Conservation (phyloP, 2,888 invertebrate species). For the Rhamnusium bicolor region DNA sequence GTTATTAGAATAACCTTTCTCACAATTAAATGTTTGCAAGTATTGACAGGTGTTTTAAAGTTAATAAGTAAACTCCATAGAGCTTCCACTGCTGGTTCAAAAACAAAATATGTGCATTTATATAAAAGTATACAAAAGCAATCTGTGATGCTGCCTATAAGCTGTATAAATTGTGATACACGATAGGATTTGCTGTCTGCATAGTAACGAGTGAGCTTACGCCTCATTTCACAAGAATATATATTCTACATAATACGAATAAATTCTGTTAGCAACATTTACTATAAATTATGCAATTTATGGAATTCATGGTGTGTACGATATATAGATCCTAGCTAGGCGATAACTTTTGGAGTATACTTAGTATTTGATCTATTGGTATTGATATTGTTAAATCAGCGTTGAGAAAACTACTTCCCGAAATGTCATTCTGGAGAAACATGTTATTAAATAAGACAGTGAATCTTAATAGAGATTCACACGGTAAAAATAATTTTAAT, state of each 20-base stretch:
- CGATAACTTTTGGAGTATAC: background rate
- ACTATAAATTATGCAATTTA: background rate
- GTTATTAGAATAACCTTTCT: background rate
- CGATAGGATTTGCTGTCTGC: background rate
- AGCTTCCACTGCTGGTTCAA: background rate
- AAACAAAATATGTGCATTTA: background rate
- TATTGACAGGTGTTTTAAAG: background rate
- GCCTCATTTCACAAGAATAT: slow-evolving; percentile 1
- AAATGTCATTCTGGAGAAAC: too few species aligned
- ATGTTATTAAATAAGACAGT: too few species aligned
- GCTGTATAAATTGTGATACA: background rate
- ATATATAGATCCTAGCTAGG: background rate
- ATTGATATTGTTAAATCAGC: background rate
- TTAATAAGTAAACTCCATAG: background rate
- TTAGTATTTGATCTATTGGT: background rate
- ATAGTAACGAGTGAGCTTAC: background rate
- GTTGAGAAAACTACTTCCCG: background rate
- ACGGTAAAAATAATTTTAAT: too few species aligned
- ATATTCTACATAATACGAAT: slow-evolving; percentile 1
- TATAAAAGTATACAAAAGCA: background rate
- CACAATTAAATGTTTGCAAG: background rate
- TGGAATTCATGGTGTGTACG: background rate
- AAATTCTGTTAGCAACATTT: background rate
- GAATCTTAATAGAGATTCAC: too few species aligned
- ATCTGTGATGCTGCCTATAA: slow-evolving; percentile 1